Conservation (phyloP, 2,888 invertebrate species). For the Dasysyrphus tricinctus region DNA sequence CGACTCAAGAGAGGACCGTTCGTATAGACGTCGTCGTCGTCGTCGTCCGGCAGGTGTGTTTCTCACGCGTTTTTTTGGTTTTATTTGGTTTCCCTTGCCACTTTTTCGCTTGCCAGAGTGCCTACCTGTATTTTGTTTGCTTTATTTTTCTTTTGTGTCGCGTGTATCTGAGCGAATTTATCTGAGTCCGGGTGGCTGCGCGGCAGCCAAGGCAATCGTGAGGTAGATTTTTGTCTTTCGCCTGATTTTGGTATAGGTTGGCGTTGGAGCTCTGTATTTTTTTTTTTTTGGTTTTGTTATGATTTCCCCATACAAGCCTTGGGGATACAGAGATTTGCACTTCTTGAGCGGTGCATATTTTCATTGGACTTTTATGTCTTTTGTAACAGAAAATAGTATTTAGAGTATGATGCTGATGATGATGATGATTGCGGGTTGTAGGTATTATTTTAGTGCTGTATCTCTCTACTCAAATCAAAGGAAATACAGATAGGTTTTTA, state of each 20-base stretch:
- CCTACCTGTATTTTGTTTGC: conserved; percentile 32
- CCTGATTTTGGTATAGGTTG: background rate
- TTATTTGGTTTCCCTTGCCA: conserved; percentile 39
- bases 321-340: conserved; percentile 65
- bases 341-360: conserved; percentile 41
- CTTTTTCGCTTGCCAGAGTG: conserved; percentile 3
- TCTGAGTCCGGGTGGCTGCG: conserved; percentile 30
- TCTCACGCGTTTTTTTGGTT: conserved; percentile 70
- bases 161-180: conserved; percentile 61
- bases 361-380: conserved; percentile 50
- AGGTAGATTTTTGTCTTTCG: conserved; percentile 67
- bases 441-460: background rate
- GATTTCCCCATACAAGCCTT: conserved; percentile 12
- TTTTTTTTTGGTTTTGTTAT: background rate
- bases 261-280: conserved; percentile 4
- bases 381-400: conserved; percentile 53
- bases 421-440: conserved; percentile 68
- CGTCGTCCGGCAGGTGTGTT: conserved; percentile 75
- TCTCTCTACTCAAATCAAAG: conserved; percentile 35
- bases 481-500: conserved; percentile 21
- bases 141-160: conserved; percentile 51
- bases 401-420: conserved; percentile 54
- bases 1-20: conserved; percentile 13
- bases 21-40: background rate
- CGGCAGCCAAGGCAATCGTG: conserved; percentile 32